Percentiles rank a stretch among this genome's conserved stretches.
Conservation (phyloP, 1,140 invertebrate species). For the Oryzaephilus surinamensis region DNA sequence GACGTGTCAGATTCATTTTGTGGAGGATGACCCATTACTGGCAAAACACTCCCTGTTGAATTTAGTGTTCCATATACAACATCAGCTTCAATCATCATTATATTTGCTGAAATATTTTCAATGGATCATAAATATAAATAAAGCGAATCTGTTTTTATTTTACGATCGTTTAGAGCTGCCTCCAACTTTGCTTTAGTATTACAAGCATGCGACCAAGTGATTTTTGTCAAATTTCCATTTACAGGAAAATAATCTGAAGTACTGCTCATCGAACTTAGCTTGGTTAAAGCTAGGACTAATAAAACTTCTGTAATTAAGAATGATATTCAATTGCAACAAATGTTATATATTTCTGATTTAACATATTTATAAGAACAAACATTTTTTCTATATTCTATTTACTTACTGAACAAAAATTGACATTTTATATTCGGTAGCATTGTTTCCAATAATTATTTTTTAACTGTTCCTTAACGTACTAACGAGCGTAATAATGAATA, state of each 20-base stretch:
- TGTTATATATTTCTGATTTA: too few relatives aligned
- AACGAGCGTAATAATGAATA: too few relatives aligned
- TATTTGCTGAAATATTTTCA: conserved; percentile 38
- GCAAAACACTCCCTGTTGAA: conserved; percentile 39
- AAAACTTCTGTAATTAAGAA: too few relatives aligned
- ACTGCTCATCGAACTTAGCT: too few relatives aligned
- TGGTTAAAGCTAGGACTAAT: too few relatives aligned
- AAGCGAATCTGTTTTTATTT: conserved; percentile 11
- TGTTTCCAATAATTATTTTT: too few relatives aligned
- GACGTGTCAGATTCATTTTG: conserved; percentile 60
- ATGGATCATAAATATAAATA: background rate
- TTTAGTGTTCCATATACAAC: conserved; percentile 58
- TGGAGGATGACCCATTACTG: conserved; percentile 83
- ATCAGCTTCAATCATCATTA: conserved; percentile 83
- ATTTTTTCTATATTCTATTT: too few relatives aligned
- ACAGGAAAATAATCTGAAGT: conserved; percentile 34
- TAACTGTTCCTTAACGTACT: too few relatives aligned
- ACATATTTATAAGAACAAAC: too few relatives aligned
- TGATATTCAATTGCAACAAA: too few relatives aligned
- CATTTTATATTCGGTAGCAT: too few relatives aligned
- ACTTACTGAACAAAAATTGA: too few relatives aligned
- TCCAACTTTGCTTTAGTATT: conserved; percentile 56
- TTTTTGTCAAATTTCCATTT: conserved; percentile 52
- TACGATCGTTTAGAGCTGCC: conserved; percentile 45
- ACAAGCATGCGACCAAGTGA: conserved; percentile 76